These are phyloP conservation scores for Ophion ventricosus DNA, from an alignment of 2,888 invertebrate species.

Conservation along the genomic window DNA sequence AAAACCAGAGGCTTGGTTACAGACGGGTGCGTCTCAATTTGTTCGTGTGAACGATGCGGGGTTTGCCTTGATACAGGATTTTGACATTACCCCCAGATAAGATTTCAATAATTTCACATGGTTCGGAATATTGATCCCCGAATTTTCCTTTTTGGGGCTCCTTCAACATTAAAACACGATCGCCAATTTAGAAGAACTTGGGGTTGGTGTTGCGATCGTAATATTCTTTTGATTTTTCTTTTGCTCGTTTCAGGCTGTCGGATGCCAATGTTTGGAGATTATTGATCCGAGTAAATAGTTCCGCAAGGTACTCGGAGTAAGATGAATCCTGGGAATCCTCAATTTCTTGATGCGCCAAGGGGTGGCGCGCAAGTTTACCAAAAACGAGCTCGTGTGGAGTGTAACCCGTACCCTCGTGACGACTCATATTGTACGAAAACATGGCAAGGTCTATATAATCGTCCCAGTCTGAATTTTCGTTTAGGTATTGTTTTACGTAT, in stretches of 20 bases:
- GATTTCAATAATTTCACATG: conserved; percentile 35
- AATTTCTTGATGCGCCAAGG: not conserved
- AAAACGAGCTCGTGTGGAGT: conserved; percentile 64
- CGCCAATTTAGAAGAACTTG: conserved; percentile 27
- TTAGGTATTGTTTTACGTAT: conserved; percentile 62
- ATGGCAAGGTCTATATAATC: conserved; percentile 51
- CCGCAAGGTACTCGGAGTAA: conserved; percentile 35
- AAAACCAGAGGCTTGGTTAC: not conserved
- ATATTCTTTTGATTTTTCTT: conserved; percentile 37
- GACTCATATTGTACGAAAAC: conserved; percentile 63
- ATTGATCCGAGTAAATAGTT: conserved; percentile 27
- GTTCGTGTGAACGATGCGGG: conserved; percentile 32
- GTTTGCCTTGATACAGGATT: conserved; percentile 26
- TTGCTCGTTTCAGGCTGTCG: conserved; percentile 13
- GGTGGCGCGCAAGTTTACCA: conserved; percentile 45
- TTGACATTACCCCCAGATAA: conserved; percentile 29
- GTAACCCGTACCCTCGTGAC: conserved; percentile 59
- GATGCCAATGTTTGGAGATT: conserved; percentile 15
- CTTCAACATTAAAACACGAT: conserved; percentile 43
- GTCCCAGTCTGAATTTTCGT: conserved; percentile 51
- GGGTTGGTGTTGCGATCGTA: conserved; percentile 38
- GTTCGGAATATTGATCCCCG: conserved; percentile 35
- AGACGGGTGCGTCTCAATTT: conserved; percentile 22
- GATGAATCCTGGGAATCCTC: conserved; percentile 19
- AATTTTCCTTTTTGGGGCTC: conserved; percentile 49